Evolutionary conservation across 2,888 invertebrate genomes (phyloP), one percentile per base, ranked within the genome.

Genomic region (Philaethria dido): DNA sequence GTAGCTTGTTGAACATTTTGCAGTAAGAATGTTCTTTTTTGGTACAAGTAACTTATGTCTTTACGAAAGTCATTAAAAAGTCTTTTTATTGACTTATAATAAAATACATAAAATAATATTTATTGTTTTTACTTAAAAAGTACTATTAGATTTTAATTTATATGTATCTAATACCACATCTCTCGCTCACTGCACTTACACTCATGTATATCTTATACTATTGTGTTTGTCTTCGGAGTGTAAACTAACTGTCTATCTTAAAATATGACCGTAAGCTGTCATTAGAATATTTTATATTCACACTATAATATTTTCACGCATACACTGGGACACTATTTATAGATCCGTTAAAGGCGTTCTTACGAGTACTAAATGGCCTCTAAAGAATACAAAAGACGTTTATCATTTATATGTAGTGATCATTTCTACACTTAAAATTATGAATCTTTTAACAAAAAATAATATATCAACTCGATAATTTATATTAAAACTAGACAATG

Each of bases 251-350:
- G 18, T 62, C 25, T 29, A 14, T 13, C n/a, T 45, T 11, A 47
- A 55, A 8, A 55, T 63, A 36, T 45, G 33, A 20, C 25, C 14
- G 57, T 36, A 9, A 39, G 45, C 36, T 55, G 45, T 47, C n/a
- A 47, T 57, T 64, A 48, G 18, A 57, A 64, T 64, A 42, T 57
- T 39, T 57, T 39, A 64, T 55, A 29, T 59, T 13, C n/a, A 3
- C 16, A 47, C 48, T 64, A 25, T 39, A 22, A 25, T 25, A 59
- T 42, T 39, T 57, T 64, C 59, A 16, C 39, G 18, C 14, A 25
- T 48, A 14, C 18, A 42, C 48, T 48, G 8, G 47, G 47, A 57
- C 48, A 20, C 18, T 39, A 22, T 64, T 64, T 64, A 64, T 48
- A 29, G 57, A 42, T 64, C 22, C 57, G 57, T 22, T 57, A 59